phyloP scores from a whole-genome alignment of 2,888 invertebrate species.

The Caenorhabditis sp. region DNA sequence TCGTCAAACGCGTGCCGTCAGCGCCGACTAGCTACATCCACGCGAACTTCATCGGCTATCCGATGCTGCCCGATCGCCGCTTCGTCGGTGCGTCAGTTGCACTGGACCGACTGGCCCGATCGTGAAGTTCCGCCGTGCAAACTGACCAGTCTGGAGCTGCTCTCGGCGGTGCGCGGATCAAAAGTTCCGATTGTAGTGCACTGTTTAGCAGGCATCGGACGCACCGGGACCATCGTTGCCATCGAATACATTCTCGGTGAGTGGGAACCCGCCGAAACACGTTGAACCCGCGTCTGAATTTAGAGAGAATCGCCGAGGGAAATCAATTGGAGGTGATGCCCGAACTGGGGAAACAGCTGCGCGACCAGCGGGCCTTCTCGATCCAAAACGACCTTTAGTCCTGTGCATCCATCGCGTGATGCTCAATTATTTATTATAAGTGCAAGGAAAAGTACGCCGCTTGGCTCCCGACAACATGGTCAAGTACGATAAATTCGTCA shows the following conservation, averaged over 20 bases:
- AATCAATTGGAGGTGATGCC: constrained; percentile 60
- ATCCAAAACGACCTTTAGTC: constrained; percentile 72
- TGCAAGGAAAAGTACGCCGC: constrained; percentile 53
- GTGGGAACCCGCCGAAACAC: background rate
- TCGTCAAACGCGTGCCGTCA: constrained; percentile 63
- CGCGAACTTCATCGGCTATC: constrained; percentile 69
- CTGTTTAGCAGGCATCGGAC: constrained; percentile 70
- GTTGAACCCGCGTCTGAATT: background rate
- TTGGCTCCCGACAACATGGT: constrained; percentile 37
- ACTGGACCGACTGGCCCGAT: constrained; percentile 71
- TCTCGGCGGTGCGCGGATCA: constrained; percentile 61
- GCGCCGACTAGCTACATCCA: constrained; percentile 66
- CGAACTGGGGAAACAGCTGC: constrained; percentile 64
- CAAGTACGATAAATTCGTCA: constrained; percentile 61
- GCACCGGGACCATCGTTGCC: constrained; percentile 70
- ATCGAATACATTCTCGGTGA: constrained; percentile 66
- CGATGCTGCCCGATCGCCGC: constrained; percentile 51
- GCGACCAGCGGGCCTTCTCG: constrained; percentile 65
- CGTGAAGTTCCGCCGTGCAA: constrained; percentile 62
- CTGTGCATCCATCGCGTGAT: constrained; percentile 71
- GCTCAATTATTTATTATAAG: constrained; percentile 69
- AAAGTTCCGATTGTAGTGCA: constrained; percentile 68
- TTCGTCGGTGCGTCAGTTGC: constrained; percentile 65
- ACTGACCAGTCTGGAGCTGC: constrained; percentile 55
- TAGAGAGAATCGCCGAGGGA: constrained; percentile 50